Conservation (phyloP, 2,113 vertebrate species). For the Pandion haliaetus region DNA sequence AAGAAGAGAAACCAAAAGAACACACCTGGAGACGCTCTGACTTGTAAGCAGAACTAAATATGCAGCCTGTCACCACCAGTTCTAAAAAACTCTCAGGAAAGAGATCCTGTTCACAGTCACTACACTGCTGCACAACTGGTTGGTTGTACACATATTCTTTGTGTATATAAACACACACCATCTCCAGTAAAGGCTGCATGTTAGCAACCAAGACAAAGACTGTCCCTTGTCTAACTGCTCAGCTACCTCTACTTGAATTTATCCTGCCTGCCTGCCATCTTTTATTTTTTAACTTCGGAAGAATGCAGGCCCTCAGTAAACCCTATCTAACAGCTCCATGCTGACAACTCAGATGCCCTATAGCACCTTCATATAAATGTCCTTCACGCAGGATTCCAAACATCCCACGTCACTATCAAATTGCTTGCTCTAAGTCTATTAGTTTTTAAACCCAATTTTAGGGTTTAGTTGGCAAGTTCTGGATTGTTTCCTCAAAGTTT, state of each 20-base stretch:
- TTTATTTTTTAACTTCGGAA: neutral
- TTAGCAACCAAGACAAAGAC: neutral
- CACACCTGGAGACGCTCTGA: neutral
- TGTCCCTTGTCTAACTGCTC: neutral
- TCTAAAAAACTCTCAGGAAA: neutral
- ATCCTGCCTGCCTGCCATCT: neutral
- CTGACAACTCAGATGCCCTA: neutral
- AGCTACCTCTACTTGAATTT: neutral
- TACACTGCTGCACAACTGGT: fast-evolving
- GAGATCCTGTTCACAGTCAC: neutral
- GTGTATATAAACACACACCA: neutral
- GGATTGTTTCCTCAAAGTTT: neutral
- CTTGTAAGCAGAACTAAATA: neutral
- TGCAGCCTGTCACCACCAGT: neutral
- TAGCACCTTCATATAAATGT: neutral
- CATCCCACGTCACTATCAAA: neutral
- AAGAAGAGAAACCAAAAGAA: neutral
- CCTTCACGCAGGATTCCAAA: neutral
- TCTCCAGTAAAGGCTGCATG: neutral
- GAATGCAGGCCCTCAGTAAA: neutral
- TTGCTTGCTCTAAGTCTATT: neutral
- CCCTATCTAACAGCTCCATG: neutral
- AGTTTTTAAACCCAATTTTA: neutral
- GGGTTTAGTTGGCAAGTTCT: neutral
- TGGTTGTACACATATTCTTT: neutral